A percentile compares a stretch with the other conserved stretches of the same genome.
Evolutionary conservation across 2,888 invertebrate genomes (phyloP).

Genomic region (Habrosyne pyritoides): DNA sequence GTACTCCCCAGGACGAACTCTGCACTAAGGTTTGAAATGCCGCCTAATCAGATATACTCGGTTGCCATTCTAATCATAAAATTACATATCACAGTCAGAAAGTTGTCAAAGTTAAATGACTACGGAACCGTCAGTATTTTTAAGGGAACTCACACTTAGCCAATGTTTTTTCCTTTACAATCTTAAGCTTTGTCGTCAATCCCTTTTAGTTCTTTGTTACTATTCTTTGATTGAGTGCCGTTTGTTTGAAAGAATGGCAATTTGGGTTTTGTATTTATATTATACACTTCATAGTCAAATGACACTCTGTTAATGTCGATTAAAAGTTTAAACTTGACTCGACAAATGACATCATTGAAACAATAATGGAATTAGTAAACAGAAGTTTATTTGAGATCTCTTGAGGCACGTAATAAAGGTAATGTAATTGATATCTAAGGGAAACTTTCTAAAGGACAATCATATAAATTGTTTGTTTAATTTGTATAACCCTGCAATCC

Average conservation of each 20-base stretch:
- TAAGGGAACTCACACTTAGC: not conserved
- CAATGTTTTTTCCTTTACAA: not conserved
- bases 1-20: too few relatives aligned
- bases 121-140: not conserved
- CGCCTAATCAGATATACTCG: too few relatives aligned
- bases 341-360: not conserved
- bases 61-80: too few relatives aligned
- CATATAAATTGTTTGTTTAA: too few relatives aligned
- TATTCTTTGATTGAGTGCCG: constrained; percentile 32
- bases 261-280: not conserved
- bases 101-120: too few relatives aligned
- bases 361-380: not conserved
- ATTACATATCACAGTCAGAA: too few relatives aligned
- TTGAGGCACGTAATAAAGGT: not conserved
- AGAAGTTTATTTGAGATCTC: not conserved
- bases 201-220: constrained; percentile 29
- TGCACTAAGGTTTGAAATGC: too few relatives aligned
- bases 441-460: too few relatives aligned
- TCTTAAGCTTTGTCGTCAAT: constrained; percentile 16
- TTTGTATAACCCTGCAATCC: too few relatives aligned
- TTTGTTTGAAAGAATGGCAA: constrained; percentile 22
- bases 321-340: not conserved
- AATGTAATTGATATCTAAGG: not conserved
- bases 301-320: not conserved
- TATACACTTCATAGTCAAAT: not conserved